Conservation (phyloP, 2,888 invertebrate genomes). For the Drosophila colorata region DNA sequence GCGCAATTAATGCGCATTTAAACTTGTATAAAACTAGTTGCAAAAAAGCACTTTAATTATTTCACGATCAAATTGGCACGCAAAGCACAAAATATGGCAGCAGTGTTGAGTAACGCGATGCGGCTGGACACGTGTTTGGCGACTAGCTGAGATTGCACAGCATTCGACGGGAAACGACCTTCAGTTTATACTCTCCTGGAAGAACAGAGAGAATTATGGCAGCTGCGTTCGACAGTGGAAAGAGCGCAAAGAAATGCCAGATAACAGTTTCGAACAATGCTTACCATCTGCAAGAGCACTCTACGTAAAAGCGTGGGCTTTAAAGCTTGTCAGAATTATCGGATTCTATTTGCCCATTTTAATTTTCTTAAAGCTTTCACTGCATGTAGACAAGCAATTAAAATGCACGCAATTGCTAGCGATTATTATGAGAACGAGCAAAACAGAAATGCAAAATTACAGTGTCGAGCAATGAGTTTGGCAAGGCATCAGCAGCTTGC, state of each 20-base stretch:
- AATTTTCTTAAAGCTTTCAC: no score
- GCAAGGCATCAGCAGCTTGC: no score
- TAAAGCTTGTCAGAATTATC: neutral
- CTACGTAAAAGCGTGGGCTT: no score
- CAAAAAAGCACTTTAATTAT: slow-evolving; percentile 5
- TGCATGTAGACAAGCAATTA: no score
- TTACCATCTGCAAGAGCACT: no score
- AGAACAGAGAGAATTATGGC: no score
- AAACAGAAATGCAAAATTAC: neutral
- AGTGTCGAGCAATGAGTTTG: slow-evolving; percentile 12
- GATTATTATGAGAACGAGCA: neutral
- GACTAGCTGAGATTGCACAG: neutral
- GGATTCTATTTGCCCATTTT: no score
- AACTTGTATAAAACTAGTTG: slow-evolving; percentile 12
- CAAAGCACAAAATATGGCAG: neutral
- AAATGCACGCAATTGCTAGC: neutral
- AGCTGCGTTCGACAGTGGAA: no score
- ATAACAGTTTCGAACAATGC: neutral
- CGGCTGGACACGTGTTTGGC: neutral
- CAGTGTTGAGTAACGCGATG: slow-evolving; percentile 21
- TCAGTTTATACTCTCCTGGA: neutral
- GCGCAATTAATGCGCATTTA: slow-evolving; percentile 43
- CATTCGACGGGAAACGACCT: neutral
- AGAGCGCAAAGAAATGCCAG: neutral
- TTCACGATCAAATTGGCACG: slow-evolving; percentile 37